phyloP scores from a whole-genome alignment of 1,140 invertebrate species.

The Drosophila willistoni region DNA sequence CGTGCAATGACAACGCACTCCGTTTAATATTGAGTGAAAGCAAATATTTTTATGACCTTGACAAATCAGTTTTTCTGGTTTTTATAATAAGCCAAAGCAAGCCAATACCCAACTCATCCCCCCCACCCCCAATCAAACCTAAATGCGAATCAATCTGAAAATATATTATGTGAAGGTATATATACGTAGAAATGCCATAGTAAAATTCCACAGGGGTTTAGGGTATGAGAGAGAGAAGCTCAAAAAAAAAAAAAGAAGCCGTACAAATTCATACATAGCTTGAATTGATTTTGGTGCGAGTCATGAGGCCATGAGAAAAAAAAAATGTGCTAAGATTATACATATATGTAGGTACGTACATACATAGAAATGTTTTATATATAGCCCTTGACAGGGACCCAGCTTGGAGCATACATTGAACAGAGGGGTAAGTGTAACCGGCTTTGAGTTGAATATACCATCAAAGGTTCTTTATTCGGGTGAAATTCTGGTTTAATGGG shows the following conservation, averaged over 20 bases:
- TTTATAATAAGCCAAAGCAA: conserved; percentile 69
- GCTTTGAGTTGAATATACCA: too few relatives aligned
- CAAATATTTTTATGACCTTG: conserved; percentile 72
- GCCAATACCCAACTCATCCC: conserved; percentile 31
- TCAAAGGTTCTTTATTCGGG: background rate
- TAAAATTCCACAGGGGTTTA: conserved; percentile 52
- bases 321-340: conserved; percentile 31
- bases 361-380: background rate
- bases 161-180: conserved; percentile 1
- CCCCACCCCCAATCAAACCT: conserved; percentile 14
- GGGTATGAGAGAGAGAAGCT: conserved; percentile 20
- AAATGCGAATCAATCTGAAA: conserved; percentile 52
- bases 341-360: conserved; percentile 8
- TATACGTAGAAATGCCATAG: conserved; percentile 39
- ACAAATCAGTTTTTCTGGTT: conserved; percentile 75
- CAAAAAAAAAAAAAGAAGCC: conserved; percentile 62
- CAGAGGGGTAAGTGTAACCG: background rate
- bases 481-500: background rate
- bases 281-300: conserved; percentile 67
- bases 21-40: conserved; percentile 65
- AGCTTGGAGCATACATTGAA: background rate
- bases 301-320: conserved; percentile 40
- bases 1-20: conserved; percentile 55
- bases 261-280: conserved; percentile 65
- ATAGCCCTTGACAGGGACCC: background rate